Evolutionary conservation across 2,113 vertebrate species (phyloP).

Genomic region (Entomyzon cyanotis): DNA sequence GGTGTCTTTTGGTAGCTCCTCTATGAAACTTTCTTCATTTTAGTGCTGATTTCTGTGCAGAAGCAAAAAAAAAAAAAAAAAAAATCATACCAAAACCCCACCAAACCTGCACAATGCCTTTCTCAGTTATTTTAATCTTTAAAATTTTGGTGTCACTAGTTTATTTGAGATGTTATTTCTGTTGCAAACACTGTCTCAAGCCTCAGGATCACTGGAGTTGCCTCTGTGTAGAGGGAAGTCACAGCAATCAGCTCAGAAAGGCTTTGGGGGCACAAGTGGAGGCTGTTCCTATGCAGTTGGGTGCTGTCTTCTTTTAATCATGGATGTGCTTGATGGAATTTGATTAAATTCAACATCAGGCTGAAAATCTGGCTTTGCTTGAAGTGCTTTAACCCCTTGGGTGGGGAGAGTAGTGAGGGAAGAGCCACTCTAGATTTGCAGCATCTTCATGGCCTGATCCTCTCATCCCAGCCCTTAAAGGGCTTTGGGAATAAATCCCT

Average conservation of each 20-base stretch:
- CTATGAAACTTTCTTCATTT: not conserved
- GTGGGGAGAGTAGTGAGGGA: not conserved
- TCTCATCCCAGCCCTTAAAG: not conserved
- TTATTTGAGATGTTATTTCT: not conserved
- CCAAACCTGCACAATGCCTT: not conserved
- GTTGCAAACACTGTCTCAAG: not conserved
- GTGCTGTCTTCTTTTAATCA: not conserved
- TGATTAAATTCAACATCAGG: not conserved
- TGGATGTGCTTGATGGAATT: not conserved
- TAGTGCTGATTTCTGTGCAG: not conserved
- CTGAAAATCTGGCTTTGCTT: not conserved
- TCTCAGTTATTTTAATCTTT: not conserved
- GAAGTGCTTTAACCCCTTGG: not conserved
- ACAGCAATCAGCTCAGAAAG: not conserved
- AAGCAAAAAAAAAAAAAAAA: not conserved
- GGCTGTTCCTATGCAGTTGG: not conserved
- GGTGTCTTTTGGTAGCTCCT: not conserved
- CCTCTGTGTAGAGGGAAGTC: not conserved
- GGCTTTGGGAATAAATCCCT: not conserved
- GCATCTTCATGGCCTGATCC: not conserved
- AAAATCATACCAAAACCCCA: not conserved
- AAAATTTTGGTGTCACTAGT: not conserved
- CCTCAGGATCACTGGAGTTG: not conserved
- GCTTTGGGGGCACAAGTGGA: not conserved
- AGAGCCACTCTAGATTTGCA: not conserved